Evolutionary conservation across 2,797 vertebrate genomes (phyloP).

Genomic region (Triplophysa yarkandensis): DNA sequence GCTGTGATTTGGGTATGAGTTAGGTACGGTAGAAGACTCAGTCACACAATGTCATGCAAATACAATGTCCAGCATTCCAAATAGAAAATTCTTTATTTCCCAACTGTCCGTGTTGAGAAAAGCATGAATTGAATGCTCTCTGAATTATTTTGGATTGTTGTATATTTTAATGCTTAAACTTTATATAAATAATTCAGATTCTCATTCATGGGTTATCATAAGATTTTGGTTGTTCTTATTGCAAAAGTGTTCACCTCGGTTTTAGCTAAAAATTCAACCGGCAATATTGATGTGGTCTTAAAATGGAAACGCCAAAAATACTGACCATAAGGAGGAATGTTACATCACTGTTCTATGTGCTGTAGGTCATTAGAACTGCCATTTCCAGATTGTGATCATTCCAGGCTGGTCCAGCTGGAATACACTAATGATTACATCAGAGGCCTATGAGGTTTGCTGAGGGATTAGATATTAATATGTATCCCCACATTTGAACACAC

Average conservation of each 20-base stretch:
- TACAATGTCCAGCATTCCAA: slow-evolving; percentile 49
- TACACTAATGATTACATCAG: slow-evolving; percentile 45
- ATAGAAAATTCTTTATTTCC: slow-evolving; percentile 29
- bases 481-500: slow-evolving; percentile 48
- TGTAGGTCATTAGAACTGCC: slow-evolving; percentile 39
- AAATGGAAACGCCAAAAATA: neutral
- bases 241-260: no score
- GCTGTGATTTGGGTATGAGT: slow-evolving; percentile 49
- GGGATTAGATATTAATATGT: slow-evolving; percentile 56
- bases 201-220: no score
- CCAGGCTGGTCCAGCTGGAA: slow-evolving; percentile 39
- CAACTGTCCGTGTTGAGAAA: neutral
- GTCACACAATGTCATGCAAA: slow-evolving; percentile 52
- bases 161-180: no score
- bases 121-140: no score
- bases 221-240: no score
- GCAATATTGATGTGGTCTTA: neutral
- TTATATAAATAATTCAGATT: no score
- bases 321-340: slow-evolving; percentile 20
- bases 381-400: slow-evolving; percentile 37
- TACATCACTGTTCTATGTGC: slow-evolving; percentile 11
- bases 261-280: neutral
- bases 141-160: no score
- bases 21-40: slow-evolving; percentile 23
- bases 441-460: slow-evolving; percentile 33